Evolutionary conservation across 2,797 vertebrate species (phyloP).

Genomic region (Acanthurus tractus): DNA sequence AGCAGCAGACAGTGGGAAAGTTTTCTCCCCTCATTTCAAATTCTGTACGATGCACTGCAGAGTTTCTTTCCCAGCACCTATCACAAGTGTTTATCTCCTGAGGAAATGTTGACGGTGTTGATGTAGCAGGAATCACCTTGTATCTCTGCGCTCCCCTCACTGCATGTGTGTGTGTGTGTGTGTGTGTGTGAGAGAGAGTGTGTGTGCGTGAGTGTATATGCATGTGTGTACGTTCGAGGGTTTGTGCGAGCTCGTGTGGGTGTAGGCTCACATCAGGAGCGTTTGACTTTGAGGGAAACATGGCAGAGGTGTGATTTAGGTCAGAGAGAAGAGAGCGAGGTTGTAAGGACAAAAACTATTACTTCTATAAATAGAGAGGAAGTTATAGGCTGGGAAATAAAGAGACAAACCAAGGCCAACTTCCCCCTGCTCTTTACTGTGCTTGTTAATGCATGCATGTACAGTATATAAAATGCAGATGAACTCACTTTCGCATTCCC

Average conservation of each 20-base stretch:
- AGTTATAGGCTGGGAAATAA: neutral
- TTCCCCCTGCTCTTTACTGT: neutral
- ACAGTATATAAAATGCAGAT: conserved; percentile 15
- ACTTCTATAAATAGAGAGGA: conserved; percentile 9
- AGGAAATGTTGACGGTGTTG: conserved; percentile 56
- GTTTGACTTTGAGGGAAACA: conserved; percentile 43
- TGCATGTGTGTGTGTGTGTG: neutral
- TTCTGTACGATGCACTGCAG: conserved; percentile 52
- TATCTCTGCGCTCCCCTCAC: conserved; percentile 34
- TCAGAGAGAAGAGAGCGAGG: conserved; percentile 11
- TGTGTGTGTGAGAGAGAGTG: neutral
- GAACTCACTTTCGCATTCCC: conserved; percentile 1
- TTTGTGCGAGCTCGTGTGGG: conserved; percentile 15
- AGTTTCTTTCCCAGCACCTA: conserved; percentile 52
- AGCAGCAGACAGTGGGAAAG: conserved; percentile 26
- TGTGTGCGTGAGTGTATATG: neutral
- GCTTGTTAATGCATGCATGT: conserved; percentile 1
- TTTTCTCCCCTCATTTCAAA: conserved; percentile 44
- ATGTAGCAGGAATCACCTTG: conserved; percentile 60
- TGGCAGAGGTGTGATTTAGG: conserved; percentile 36
- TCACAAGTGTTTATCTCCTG: conserved; percentile 61
- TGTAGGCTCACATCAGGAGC: conserved; percentile 17
- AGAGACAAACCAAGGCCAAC: neutral
- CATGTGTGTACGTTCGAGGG: neutral
- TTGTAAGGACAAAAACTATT: conserved; percentile 19